These are phyloP conservation scores for Saimiri boliviensis DNA, from an alignment of 2,113 vertebrate species.

Conservation along the genomic window DNA sequence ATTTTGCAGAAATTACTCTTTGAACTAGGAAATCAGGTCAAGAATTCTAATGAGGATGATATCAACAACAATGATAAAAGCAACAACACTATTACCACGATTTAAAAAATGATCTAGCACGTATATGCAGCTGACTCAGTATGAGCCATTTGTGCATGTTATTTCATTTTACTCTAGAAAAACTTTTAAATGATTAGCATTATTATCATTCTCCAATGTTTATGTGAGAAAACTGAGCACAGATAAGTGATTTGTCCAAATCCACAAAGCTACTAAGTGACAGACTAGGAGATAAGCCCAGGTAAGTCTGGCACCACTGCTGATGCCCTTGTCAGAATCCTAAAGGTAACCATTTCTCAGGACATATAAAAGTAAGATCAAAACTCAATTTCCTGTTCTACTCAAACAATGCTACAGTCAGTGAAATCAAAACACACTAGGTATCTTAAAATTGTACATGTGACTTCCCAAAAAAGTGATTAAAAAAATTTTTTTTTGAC, in stretches of 20 bases:
- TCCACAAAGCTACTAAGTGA: neutral
- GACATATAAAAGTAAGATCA: neutral
- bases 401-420: neutral
- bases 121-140: neutral
- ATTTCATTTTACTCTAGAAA: slow-evolving; percentile 7
- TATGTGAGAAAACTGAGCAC: neutral
- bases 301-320: neutral
- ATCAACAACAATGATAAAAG: neutral
- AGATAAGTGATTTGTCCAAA: neutral
- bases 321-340: neutral
- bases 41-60: neutral
- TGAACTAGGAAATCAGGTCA: neutral
- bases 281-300: neutral
- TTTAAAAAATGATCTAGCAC: slow-evolving; percentile 14
- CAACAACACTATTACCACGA: neutral
- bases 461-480: neutral
- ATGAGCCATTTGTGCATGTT: neutral
- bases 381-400: neutral
- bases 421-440: neutral
- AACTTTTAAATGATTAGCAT: slow-evolving; percentile 9
- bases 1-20: slow-evolving; percentile 5
- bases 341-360: neutral
- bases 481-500: neutral
- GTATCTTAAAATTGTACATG: neutral
- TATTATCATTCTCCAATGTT: neutral